Evolutionary conservation across 2,888 invertebrate species (phyloP).

Genomic region (Phortica magna): DNA sequence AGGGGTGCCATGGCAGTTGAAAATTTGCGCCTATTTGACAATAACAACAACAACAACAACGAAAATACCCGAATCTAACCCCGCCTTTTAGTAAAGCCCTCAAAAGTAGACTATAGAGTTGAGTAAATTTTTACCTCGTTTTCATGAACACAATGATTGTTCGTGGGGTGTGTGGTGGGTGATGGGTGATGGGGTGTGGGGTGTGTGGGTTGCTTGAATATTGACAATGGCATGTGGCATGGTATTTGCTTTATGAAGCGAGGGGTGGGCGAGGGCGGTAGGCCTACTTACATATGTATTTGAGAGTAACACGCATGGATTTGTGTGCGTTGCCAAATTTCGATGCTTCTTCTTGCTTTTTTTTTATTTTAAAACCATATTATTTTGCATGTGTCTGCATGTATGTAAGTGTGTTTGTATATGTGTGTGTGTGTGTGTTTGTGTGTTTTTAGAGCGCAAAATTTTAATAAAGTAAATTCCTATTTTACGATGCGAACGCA

Average conservation of each 20-base stretch:
- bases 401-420: neutral
- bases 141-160: conserved; percentile 40
- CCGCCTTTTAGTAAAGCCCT: neutral
- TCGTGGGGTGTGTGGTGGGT: too few relatives aligned
- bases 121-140: conserved; percentile 71
- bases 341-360: neutral
- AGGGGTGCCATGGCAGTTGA: too few relatives aligned
- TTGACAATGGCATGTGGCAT: too few relatives aligned
- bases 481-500: conserved; percentile 60
- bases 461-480: conserved; percentile 72
- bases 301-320: neutral
- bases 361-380: neutral
- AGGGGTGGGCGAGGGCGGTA: neutral
- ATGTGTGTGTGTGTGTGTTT: neutral
- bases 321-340: conserved; percentile 1
- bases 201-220: neutral
- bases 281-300: conserved; percentile 1
- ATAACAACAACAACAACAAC: too few relatives aligned
- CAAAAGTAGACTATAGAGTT: conserved; percentile 53
- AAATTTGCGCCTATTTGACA: conserved; percentile 9
- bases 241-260: neutral
- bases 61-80: too few relatives aligned
- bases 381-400: neutral
- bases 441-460: conserved; percentile 63
- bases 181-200: too few relatives aligned